These are phyloP conservation scores for Triops cancriformis DNA, from an alignment of 1,140 invertebrate genomes.

Conservation along the genomic window DNA sequence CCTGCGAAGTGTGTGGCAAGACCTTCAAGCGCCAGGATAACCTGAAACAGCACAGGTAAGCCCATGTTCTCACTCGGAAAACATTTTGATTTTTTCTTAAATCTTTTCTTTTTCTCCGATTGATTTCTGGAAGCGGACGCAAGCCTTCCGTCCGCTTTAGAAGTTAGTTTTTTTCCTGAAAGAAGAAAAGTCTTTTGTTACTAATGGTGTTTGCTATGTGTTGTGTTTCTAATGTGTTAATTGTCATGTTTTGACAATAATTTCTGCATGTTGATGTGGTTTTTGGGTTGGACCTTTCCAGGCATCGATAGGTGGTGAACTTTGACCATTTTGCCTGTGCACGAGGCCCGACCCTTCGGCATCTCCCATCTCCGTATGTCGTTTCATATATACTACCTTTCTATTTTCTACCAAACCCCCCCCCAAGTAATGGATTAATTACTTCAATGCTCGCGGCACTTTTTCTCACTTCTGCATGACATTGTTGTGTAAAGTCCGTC, in stretches of 20 bases:
- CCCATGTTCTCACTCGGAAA: not conserved
- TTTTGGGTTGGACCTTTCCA: slow-evolving; percentile 13
- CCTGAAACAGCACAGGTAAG: slow-evolving; percentile 88
- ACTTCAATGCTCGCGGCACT: not conserved
- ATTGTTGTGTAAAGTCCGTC: not conserved
- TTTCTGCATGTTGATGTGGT: slow-evolving; percentile 13
- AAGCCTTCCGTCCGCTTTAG: not conserved
- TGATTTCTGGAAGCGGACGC: not conserved
- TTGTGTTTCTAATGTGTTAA: slow-evolving; percentile 14
- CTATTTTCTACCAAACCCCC: not conserved
- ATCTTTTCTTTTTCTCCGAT: not conserved
- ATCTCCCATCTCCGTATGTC: slow-evolving; percentile 9
- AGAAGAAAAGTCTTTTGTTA: not conserved
- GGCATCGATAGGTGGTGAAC: slow-evolving; percentile 12
- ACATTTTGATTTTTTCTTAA: slow-evolving; percentile 13
- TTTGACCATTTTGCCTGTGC: slow-evolving; percentile 13
- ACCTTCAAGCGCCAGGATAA: slow-evolving; percentile 96
- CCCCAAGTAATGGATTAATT: slow-evolving; percentile 3
- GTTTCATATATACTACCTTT: slow-evolving; percentile 9
- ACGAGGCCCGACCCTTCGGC: slow-evolving; percentile 7
- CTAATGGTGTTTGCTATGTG: slow-evolving; percentile 5
- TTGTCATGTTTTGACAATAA: slow-evolving; percentile 7
- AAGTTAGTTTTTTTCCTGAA: not conserved
- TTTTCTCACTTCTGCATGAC: not conserved
- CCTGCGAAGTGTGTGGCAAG: slow-evolving; percentile 97